Base-by-base conservation (phyloP, 2,113 vertebrate species). In the Hirundichthys speculiger region DNA sequence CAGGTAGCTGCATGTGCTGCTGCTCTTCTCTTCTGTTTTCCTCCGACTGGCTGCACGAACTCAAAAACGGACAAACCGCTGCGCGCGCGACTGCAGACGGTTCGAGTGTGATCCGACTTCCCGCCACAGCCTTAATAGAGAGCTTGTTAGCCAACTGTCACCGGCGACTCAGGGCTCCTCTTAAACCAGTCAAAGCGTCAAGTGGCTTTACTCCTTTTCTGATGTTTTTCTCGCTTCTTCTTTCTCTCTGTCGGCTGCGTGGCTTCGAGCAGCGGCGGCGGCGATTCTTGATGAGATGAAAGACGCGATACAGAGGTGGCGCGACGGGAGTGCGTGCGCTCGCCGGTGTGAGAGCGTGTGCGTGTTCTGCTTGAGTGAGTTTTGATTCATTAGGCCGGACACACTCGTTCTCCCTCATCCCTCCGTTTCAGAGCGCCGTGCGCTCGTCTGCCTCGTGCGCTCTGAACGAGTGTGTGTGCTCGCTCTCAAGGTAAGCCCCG, bases 321-420 rank as follows among this genome's bases (percentile, higher is more conserved):
- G 15, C 61, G 10, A 41, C 47, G 4, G 42, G 53, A 52, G 56
- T n/a, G 19, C 46, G 65, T 21, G 6, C 56, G 56, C 62, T 73
- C 7, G 40, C 49, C 27, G 16, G n/a, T 39, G 39, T 24, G 16
- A 15, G 42, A n/a, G 45, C 21, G 78, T 72, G 24, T 15, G 22
- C 20, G 42, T 21, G 76, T 72, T 59, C 75, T 68, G 77, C 52
- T 62, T 62, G 62, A 71, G 56, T 71, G 74, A 25, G 51, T 77
- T 87, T 79, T 34, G 71, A 79, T 86, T 90, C 85, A 86, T 90
- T 88, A 85, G 80, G 50, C 74, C 71, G 65, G 61, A 63, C 78
- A 71, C 65, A 54, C 43, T 75, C 3, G 15, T 27, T 70, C 72
- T 46, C 64, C 57, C 77, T 75, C 72, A 64, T 74, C 60, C 77